Evolutionary conservation across 2,113 vertebrate species (phyloP).

Genomic region (Nibea coibor): DNA sequence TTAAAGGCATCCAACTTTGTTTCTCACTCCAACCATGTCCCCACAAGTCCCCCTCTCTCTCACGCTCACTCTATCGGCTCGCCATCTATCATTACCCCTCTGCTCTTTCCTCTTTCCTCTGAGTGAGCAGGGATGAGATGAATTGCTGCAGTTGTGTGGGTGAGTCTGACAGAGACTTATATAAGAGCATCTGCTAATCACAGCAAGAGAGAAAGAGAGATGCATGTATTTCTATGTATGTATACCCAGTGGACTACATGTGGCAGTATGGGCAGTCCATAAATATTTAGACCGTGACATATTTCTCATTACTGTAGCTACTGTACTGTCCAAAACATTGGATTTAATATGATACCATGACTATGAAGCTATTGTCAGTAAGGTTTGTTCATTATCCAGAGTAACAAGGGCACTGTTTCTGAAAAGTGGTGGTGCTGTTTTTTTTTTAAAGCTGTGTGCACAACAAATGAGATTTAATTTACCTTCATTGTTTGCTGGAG

Average conservation of each 20-base stretch:
- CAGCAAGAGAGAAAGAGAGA: conserved; percentile 23
- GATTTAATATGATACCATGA: not conserved
- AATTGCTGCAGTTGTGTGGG: conserved; percentile 67
- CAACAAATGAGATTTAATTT: not conserved
- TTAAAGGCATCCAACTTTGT: conserved; percentile 58
- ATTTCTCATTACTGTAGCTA: not conserved
- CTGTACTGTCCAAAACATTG: not conserved
- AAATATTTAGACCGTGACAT: not conserved
- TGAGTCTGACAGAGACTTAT: conserved; percentile 65
- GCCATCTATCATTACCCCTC: conserved; percentile 46
- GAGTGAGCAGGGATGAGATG: conserved; percentile 52
- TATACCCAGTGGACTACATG: not conserved
- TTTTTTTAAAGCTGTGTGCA: not conserved
- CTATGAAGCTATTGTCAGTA: not conserved
- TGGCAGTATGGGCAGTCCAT: not conserved
- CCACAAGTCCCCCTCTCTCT: conserved; percentile 16
- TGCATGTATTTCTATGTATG: not conserved
- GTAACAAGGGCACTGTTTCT: not conserved
- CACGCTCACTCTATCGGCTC: conserved; percentile 42
- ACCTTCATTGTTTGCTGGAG: not conserved
- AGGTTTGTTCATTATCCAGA: not conserved
- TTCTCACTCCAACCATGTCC: conserved; percentile 36
- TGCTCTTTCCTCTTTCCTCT: conserved; percentile 16
- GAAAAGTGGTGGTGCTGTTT: not conserved
- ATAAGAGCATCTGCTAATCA: conserved; percentile 68